Evolutionary conservation across 2,113 vertebrate species (phyloP), one percentile per base, ranked within the genome.

Genomic region (Microtus ochrogaster): DNA sequence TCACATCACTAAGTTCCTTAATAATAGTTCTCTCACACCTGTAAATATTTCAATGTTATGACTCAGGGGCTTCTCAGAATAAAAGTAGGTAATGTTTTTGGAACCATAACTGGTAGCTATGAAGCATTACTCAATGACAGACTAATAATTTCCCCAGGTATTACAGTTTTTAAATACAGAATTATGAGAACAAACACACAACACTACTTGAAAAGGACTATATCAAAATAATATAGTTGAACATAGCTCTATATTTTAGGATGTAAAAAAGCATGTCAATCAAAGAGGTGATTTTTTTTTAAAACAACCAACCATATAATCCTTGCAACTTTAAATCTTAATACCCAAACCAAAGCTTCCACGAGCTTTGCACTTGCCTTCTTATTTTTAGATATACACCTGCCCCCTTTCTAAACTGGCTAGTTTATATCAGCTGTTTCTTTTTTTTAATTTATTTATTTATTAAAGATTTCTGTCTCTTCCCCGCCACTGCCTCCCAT

Each of bases 161-260:
- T 58, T 93, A 28, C 49, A 82, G 63, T 41, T 79, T 72, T 82
- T 77, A 7, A 77, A 49, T 84, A 36, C 47, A 68, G 83, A 87
- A 65, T 58, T 68, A n/a, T 83, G 77, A 72, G 47, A 91, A 78
- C 49, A 95, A 86, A 81, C 68, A 61, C 39, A 92, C 8, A 88
- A 85, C 39, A 52, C 19, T 44, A 63, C 30, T 93, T 82, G 73
- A 73, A 83, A 92, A 41, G 36, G 26, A 68, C 36, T 76, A 4
- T 81, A 81, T 63, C 63, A 52, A 94, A 81, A 72, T 92, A 87
- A 82, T 73, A 87, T 88, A n/a, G 33, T 85, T 90, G 77, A 87
- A 77, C 70, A 74, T 26, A 90, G 82, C 95, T 92, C 26, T 88
- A 72, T 36, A 63, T 94, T 96, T 94, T 39, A 39, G 28, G 28